Base-by-base conservation (phyloP, 2,888 invertebrate genomes). In the Agonum fuliginosum region DNA sequence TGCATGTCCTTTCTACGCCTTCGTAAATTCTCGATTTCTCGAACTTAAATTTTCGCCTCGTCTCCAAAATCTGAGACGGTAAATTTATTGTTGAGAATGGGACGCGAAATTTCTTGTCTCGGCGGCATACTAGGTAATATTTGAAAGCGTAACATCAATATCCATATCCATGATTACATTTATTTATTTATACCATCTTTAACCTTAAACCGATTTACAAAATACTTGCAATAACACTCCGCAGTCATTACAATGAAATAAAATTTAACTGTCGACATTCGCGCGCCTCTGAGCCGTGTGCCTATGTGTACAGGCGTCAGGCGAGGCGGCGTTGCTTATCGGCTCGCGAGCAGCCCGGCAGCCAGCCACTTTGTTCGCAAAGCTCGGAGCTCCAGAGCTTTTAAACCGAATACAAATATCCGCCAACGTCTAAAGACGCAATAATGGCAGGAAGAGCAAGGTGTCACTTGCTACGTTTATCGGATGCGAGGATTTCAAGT, bases 361-460 rank as follows among this genome's bases (percentile, higher is more conserved):
- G 43, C 69, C 69, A 69, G 58, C 72, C 72, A 72, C 72, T 72
- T 72, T 58, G 72, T 72, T 72, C 72, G 12, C 20, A 72, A 72
- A 72, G 72, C 58, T 72, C 41, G 12, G 58, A 72, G 58, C 41
- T 41, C 37, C 22, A 37, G 58, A 34, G 72, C 72, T 72, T 72
- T 72, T 58, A 58, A 72, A 72, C 54, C 72, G 72, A 72, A 72
- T 72, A 72, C 72, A 72, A 72, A 72, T 72, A 58, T 54, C 72
- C 34, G 46, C 30, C 48, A 46, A 70, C 48, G 46, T 22, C 46
- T 14, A 54, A 43, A 46, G 72, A 37, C 72, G 58, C 58, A 72
- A 72, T 72, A 72, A 72, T 37, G 37, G 51, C 46, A n/a, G 19
- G 34, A 67, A 20, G 20, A 10, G 54, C 10, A 12, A 48, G 48